Evolutionary conservation across 2,113 vertebrate species (phyloP).

Genomic region (Cottus gobio): DNA sequence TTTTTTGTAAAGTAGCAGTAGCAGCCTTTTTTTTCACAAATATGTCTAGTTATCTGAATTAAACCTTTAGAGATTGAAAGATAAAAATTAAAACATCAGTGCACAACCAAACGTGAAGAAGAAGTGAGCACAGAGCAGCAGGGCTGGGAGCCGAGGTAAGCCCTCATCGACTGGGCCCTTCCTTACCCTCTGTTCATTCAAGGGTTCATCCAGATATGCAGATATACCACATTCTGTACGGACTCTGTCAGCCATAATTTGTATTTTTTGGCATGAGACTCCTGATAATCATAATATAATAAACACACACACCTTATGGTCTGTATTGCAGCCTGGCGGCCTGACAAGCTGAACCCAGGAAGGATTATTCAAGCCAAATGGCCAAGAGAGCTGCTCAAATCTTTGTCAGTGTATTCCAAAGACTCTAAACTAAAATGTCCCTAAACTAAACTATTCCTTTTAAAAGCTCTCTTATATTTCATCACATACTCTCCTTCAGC

Average conservation of each 20-base stretch:
- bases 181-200: not conserved
- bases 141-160: not conserved
- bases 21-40: not conserved
- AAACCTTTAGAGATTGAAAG: not conserved
- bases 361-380: not conserved
- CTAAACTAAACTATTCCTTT: not conserved
- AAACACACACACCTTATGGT: not conserved
- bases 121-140: conserved; percentile 1
- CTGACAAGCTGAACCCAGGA: not conserved
- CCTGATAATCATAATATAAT: not conserved
- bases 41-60: not conserved
- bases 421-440: not conserved
- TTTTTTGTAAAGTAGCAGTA: too few species aligned
- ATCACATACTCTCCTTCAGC: not conserved
- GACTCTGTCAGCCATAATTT: not conserved
- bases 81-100: not conserved
- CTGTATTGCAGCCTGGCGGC: not conserved
- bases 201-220: not conserved
- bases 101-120: not conserved
- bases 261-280: not conserved
- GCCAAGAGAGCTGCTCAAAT: not conserved
- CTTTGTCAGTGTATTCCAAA: not conserved
- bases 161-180: not conserved
- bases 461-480: not conserved
- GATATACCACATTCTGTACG: not conserved